Evolutionary conservation across 2,797 vertebrate species (phyloP).

Genomic region (Peromyscus melanophrys): DNA sequence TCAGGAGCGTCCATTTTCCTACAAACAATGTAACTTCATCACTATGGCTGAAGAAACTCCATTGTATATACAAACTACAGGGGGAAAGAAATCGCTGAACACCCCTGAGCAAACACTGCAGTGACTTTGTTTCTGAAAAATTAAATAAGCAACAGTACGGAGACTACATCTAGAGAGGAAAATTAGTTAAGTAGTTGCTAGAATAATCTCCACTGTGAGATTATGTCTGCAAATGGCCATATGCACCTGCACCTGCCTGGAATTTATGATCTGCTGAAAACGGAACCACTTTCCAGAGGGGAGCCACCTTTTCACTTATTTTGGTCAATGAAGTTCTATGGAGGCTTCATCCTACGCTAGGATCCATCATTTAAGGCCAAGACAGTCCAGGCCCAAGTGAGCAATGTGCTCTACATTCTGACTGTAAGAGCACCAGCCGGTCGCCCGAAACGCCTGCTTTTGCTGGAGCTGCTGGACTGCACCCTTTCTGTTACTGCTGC

Average conservation of each 20-base stretch:
- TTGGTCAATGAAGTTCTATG: background rate
- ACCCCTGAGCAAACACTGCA: constrained; percentile 22
- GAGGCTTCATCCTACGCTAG: background rate
- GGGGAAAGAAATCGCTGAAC: constrained; percentile 9
- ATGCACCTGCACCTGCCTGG: constrained; percentile 18
- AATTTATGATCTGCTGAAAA: constrained; percentile 46
- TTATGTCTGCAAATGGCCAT: background rate
- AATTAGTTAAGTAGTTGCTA: background rate
- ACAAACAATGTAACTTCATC: background rate
- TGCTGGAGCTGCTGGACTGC: background rate
- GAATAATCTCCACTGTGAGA: constrained; percentile 19
- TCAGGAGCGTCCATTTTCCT: background rate
- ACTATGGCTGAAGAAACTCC: background rate
- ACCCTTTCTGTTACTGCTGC: background rate
- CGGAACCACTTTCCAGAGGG: constrained; percentile 31
- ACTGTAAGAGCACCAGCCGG: background rate
- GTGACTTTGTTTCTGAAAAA: constrained; percentile 60
- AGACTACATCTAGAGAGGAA: constrained; percentile 17
- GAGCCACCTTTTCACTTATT: constrained; percentile 10
- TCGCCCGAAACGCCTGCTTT: background rate
- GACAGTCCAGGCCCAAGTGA: background rate
- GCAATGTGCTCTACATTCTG: background rate
- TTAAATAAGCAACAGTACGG: background rate
- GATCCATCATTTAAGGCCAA: background rate
- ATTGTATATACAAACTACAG: background rate